Evolutionary conservation across 2,113 vertebrate species (phyloP), one percentile per base, ranked within the genome.

Genomic region (Coregonus clupeaformis): DNA sequence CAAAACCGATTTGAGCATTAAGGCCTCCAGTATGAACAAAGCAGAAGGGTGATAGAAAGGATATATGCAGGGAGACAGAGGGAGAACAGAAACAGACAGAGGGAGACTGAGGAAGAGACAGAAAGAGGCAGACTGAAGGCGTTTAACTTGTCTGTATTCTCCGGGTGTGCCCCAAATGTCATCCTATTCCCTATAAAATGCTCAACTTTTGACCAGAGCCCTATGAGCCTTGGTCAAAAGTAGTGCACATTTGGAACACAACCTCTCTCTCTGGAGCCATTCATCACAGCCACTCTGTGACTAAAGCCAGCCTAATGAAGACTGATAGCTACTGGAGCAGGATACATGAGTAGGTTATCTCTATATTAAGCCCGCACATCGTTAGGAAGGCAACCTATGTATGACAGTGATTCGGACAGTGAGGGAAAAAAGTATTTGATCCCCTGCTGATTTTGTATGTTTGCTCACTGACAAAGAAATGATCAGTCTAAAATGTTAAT

Each of bases 221-320:
- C 14, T 13, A 49, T 49, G 47, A 13, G 4, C 14, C 14, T 12
- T 49, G 47, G 47, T 49, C 47, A 49, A 16, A 16, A 49, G 11
- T 49, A 49, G 47, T 13, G 14, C 14, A 16, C 14, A 16, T 49
- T 49, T 49, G 47, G 47, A 16, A 49, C 11, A 16, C 47, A 9
- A 2, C 0, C 14, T 16, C 47, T 16, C 47, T 49, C 14, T n/a
- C n/a, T n/a, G n/a, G n/a, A 22, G n/a, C 64, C 79, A 80, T 90
- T 87, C 72, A 87, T 88, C 83, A 83, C 70, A 83, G 84, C 82
- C 82, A 81, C 65, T 85, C 60, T 73, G 72, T 3, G 3, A 74
- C 68, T n/a, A 16, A 69, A 72, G 75, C 30, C n/a, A 3, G 66
- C 68, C 36, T 90, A 87, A 89, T 87, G 86, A 85, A 85, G 85